Percentiles rank a stretch among this genome's conserved stretches.
phyloP scores from a whole-genome alignment of 2,797 vertebrate species.

The Enteromius thamalakanensis region DNA sequence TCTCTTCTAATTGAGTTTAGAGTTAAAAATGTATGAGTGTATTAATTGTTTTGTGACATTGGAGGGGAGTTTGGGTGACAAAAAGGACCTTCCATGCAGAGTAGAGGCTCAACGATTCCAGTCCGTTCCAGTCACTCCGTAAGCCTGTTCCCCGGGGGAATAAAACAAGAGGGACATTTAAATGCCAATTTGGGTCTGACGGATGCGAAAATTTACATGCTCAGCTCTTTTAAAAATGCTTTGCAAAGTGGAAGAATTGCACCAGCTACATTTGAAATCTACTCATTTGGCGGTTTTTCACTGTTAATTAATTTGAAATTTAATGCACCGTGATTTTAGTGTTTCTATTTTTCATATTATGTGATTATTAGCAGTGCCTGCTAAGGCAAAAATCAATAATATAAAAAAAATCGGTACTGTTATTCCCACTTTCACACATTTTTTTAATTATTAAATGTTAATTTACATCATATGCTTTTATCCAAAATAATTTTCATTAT shows the following conservation, averaged over 20 bases:
- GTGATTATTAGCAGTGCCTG: neutral
- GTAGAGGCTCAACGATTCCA: constrained; percentile 44
- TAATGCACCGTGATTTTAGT: constrained; percentile 14
- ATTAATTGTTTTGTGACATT: constrained; percentile 67
- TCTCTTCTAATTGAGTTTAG: constrained; percentile 66
- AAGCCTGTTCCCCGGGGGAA: constrained; percentile 56
- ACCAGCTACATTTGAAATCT: constrained; percentile 1
- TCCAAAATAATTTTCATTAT: neutral
- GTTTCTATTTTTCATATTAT: constrained; percentile 3
- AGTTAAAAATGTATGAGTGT: constrained; percentile 70
- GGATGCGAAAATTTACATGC: constrained; percentile 51
- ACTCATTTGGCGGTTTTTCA: neutral
- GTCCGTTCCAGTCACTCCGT: constrained; percentile 49
- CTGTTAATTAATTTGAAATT: constrained; percentile 19
- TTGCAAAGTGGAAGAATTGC: constrained; percentile 41
- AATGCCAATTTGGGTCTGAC: constrained; percentile 57
- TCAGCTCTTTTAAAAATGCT: constrained; percentile 54
- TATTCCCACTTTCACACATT: neutral
- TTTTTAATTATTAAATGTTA: too few relatives aligned
- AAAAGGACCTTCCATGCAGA: constrained; percentile 46
- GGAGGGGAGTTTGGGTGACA: constrained; percentile 49
- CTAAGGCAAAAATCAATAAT: neutral
- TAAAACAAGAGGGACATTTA: constrained; percentile 60
- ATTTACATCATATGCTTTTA: neutral
- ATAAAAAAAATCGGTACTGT: too few relatives aligned